Base-by-base conservation (phyloP, 2,888 invertebrate genomes). In the Aspidapion aeneum region DNA sequence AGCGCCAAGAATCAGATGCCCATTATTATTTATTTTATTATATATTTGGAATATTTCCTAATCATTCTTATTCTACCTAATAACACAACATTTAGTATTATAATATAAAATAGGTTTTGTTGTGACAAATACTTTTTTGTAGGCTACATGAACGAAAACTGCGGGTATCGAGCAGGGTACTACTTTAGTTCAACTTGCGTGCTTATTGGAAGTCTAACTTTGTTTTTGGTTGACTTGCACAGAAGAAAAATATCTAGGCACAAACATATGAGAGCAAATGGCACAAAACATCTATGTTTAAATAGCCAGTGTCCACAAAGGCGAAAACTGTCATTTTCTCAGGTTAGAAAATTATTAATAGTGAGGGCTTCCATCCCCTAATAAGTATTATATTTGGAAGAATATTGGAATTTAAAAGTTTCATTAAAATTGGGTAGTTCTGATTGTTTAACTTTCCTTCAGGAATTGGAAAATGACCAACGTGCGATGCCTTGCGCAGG, bases 141-240 rank as follows among this genome's bases (percentile, higher is more conserved):
- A 91, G 92, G 91, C 54, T 93, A 91, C 79, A 89, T 93, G 79
- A 92, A 91, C 80, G 86, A 87, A 58, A 87, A 87, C 2, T 90
- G 87, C 73, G 91, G 91, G 1, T 88, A 88, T 69, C 89, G 91
- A 73, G 87, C 89, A 17, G 93, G 93, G 12, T 93, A 92, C 80
- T 93, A 92, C 82, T 90, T 93, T 81, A 91, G 91, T 74, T 90
- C 91, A 1, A 87, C 90, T 3, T 90, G 90, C 77, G 89, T 90
- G 18, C 82, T 92, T 63, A 84, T 90, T 58, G 92, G 92, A 18
- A 90, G 90, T 66, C 81, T 90, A 69, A 86, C 90, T 9, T 84
- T 93, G 66, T 93, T 93, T 81, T 87, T 93, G 74, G 91, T 93
- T 69, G 92, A 93, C 80, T 82, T 92, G 65, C 91, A 92, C 76